phyloP scores from a whole-genome alignment of 2,888 invertebrate species.

The Anagyrus pseudococci region DNA sequence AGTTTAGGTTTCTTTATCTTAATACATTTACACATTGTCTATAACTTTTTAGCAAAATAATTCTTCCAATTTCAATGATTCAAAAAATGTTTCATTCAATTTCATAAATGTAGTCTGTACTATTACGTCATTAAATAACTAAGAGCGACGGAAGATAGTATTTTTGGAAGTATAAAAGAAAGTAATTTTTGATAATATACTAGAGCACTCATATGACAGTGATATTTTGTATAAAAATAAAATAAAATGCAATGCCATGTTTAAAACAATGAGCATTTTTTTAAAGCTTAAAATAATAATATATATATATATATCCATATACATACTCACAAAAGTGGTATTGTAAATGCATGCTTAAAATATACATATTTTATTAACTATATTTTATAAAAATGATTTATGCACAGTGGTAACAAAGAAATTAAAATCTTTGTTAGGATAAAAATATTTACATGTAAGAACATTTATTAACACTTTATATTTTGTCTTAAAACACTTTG shows the following conservation, averaged over 20 bases:
- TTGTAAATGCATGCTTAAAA: conserved; percentile 27
- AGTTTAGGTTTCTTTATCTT: conserved; percentile 10
- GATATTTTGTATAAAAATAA: conserved; percentile 33
- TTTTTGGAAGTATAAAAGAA: conserved; percentile 33
- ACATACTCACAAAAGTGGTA: conserved; percentile 17
- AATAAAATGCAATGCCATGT: conserved; percentile 30
- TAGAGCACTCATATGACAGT: conserved; percentile 14
- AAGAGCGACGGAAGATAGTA: conserved; percentile 34
- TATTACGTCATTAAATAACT: conserved; percentile 12
- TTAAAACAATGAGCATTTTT: conserved; percentile 21
- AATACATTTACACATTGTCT: conserved; percentile 11
- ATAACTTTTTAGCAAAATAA: conserved; percentile 5
- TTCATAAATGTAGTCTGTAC: conserved; percentile 5
- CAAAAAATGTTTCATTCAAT: too few species aligned
- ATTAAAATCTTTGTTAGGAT: too few species aligned
- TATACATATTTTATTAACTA: conserved; percentile 11
- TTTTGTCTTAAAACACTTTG: conserved; percentile 8
- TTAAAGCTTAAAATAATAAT: conserved; percentile 28
- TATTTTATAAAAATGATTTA: conserved; percentile 14
- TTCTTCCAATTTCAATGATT: conserved; percentile 5
- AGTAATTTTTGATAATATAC: conserved; percentile 21
- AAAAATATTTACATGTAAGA: too few species aligned
- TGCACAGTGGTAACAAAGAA: conserved; percentile 28
- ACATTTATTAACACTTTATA: too few species aligned
- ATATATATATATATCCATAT: conserved; percentile 3